phyloP scores from a whole-genome alignment of 2,888 invertebrate species.

The Megaustenia siamemsis region DNA sequence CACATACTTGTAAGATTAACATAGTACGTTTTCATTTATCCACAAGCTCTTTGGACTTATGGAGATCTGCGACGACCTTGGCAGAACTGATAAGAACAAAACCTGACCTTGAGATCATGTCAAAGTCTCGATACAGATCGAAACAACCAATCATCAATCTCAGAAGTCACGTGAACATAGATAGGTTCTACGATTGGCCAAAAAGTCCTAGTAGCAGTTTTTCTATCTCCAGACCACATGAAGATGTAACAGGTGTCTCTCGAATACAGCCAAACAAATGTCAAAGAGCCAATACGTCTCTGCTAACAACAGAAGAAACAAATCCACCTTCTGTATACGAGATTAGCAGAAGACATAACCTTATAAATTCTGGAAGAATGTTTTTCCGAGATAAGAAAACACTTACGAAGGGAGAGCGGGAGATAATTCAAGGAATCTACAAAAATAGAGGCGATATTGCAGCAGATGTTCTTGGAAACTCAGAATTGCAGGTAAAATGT shows the following conservation, averaged over 20 bases:
- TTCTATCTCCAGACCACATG: constrained; percentile 67
- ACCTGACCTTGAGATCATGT: neutral
- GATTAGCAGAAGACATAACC: constrained; percentile 43
- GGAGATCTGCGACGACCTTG: constrained; percentile 16
- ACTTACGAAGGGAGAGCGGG: constrained; percentile 73
- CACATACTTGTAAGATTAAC: no score
- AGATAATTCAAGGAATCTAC: constrained; percentile 74
- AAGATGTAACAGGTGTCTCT: constrained; percentile 63
- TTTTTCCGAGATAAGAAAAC: constrained; percentile 70
- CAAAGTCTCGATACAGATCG: constrained; percentile 35
- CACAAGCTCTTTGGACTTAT: constrained; percentile 34
- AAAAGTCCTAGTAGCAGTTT: constrained; percentile 55
- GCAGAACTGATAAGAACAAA: constrained; percentile 30
- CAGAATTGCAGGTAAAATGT: constrained; percentile 60
- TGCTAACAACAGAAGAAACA: neutral
- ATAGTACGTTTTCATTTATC: no score
- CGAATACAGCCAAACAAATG: neutral
- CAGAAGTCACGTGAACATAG: constrained; percentile 66
- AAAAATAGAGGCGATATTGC: constrained; percentile 67
- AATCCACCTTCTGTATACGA: neutral
- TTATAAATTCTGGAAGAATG: constrained; percentile 68
- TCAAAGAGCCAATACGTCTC: no score
- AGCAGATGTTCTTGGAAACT: constrained; percentile 47
- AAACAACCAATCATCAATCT: constrained; percentile 54
- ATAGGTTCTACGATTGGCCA: constrained; percentile 72